phyloP scores from a whole-genome alignment of 1,140 invertebrate genomes.

The Leptinotarsa defecta region DNA sequence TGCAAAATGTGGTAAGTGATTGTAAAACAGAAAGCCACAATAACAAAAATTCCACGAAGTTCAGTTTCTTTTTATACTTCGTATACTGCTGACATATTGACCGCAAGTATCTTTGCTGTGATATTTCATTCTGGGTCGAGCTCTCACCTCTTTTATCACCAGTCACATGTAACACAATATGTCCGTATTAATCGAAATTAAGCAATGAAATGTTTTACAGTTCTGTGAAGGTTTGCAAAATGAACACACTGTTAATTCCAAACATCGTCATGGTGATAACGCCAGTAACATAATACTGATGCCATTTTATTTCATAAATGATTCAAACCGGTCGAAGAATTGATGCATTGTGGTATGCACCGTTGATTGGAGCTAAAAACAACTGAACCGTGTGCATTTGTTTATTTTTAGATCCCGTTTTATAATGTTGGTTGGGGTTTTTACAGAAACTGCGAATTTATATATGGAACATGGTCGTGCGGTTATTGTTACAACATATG shows the following conservation, averaged over 20 bases:
- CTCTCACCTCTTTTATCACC: too few species aligned
- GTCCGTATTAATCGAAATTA: too few species aligned
- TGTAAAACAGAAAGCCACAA: too few species aligned
- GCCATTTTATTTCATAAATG: not conserved
- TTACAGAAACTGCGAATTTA: constrained; percentile 3
- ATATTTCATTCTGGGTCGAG: too few species aligned
- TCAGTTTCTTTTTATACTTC: too few species aligned
- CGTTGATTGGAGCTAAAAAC: not conserved
- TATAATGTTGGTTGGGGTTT: not conserved
- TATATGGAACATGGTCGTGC: not conserved
- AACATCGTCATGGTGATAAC: not conserved
- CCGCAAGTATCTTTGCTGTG: too few species aligned
- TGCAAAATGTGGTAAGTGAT: too few species aligned
- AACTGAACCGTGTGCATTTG: not conserved
- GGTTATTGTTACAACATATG: too few species aligned
- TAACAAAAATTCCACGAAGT: too few species aligned
- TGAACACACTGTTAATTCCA: not conserved
- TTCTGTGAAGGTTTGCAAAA: not conserved
- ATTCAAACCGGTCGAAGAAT: not conserved
- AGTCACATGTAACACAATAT: too few species aligned
- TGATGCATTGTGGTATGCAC: constrained; percentile 2
- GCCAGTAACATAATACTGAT: not conserved
- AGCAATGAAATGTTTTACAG: too few species aligned
- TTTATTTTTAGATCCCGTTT: not conserved
- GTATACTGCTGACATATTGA: too few species aligned